Base-by-base conservation (phyloP, 2,113 vertebrate species). In the Myxocyprinus asiaticus region DNA sequence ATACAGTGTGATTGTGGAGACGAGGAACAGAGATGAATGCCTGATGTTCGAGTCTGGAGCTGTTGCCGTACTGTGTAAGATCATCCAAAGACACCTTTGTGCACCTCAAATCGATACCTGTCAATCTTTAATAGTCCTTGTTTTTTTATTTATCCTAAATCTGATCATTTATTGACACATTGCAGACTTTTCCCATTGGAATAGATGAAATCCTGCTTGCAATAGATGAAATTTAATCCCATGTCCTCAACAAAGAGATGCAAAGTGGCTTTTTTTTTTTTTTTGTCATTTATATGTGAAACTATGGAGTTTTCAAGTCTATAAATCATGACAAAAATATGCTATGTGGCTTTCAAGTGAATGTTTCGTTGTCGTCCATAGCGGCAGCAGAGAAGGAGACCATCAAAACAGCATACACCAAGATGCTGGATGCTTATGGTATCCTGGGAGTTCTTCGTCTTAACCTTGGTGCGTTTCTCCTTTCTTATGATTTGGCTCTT, bases 21-120 rank as follows among this genome's bases (percentile, higher is more conserved):
- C 95, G 0, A 91, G 97, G 84, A 93, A 93, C 85, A 94, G 93
- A 84, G 97, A 98, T 50, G 97, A 98, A 88, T 97, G 97, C 82
- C 95, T 98, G 81, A 93, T 99, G 94, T 99, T 99, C 80, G 97
- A 99, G 84, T 99, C 98, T 0, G 96, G 95, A 81, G 98, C 96
- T 17, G 97, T 98, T 61, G 98, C 98, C 14, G 95, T 98, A 63
- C 91, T 99, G 79, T 98, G 97, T 99, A 94, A 99, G 97, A 50
- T 11, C 11, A 72, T 12, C 43, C 43, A 47, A n/a, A 9, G 45
- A 11, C 58, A 4, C 9, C 42, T 48, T 73, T 65, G 14, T 44
- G 33, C 11, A 55, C 9, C 5, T 12, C 5, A 4, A 3, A 15
- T 53, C 9, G 62, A 56, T 12, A 14, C 10, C 45, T 44, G 4